Evolutionary conservation across 2,888 invertebrate genomes (phyloP).

Genomic region (Oscheius myriophilus): DNA sequence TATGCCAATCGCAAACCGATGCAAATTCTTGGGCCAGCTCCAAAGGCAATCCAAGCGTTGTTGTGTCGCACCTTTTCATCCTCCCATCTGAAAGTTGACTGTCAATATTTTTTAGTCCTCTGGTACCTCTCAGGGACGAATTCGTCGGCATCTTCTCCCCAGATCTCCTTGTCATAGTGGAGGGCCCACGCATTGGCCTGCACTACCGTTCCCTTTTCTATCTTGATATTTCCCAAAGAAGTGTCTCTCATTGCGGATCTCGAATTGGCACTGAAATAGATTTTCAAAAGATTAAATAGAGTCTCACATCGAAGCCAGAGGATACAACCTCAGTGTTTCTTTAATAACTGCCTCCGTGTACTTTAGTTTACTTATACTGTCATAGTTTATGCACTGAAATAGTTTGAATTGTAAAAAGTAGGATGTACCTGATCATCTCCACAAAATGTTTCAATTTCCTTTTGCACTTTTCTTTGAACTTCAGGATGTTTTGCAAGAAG

Average conservation of each 20-base stretch:
- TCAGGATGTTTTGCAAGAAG: constrained; percentile 72
- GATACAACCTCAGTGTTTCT: constrained; percentile 52
- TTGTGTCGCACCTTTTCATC: constrained; percentile 26
- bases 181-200: constrained; percentile 59
- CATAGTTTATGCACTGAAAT: constrained; percentile 37
- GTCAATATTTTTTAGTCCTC: not conserved
- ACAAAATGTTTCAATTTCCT: constrained; percentile 40
- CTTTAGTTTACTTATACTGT: constrained; percentile 41
- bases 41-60: constrained; percentile 55
- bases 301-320: constrained; percentile 60
- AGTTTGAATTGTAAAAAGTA: not conserved
- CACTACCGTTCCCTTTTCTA: constrained; percentile 58
- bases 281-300: not conserved
- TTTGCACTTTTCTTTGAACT: constrained; percentile 36
- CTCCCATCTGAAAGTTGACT: constrained; percentile 38
- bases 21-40: constrained; percentile 64
- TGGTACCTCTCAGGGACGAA: constrained; percentile 62
- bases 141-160: constrained; percentile 63
- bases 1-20: constrained; percentile 64
- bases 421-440: not conserved
- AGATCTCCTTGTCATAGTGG: constrained; percentile 59
- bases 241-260: constrained; percentile 53
- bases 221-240: constrained; percentile 45
- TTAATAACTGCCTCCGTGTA: constrained; percentile 50
- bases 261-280: constrained; percentile 43